These are phyloP conservation scores for Pseudochirops corinnae DNA, from an alignment of 2,797 vertebrate species.

Conservation along the genomic window DNA sequence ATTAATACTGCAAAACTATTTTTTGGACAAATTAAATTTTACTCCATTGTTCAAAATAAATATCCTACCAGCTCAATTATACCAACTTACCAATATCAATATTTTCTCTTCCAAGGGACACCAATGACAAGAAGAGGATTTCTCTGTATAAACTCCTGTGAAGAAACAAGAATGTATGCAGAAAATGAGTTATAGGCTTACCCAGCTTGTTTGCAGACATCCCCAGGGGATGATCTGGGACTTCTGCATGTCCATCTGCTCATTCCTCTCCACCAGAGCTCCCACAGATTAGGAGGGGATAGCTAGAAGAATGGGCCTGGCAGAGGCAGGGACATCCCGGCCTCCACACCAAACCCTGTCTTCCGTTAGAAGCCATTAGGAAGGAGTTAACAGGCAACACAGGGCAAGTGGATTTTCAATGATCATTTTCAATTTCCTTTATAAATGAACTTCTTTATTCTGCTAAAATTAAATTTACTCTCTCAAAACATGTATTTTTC, in stretches of 20 bases:
- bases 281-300: background rate
- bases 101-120: constrained; percentile 95
- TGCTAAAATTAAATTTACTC: constrained; percentile 31
- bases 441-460: background rate
- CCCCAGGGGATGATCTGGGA: background rate
- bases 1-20: background rate
- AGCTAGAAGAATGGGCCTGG: background rate
- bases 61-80: constrained; percentile 4
- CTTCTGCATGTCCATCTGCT: background rate
- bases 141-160: constrained; percentile 96
- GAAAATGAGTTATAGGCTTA: background rate
- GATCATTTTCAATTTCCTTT: background rate
- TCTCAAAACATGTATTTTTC: background rate
- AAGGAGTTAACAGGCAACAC: background rate
- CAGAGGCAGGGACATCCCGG: background rate
- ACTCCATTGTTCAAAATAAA: constrained; percentile 9
- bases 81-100: constrained; percentile 94
- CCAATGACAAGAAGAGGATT: constrained; percentile 94
- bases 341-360: background rate
- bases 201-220: background rate
- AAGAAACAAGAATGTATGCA: constrained; percentile 72
- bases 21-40: constrained; percentile 4
- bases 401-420: background rate
- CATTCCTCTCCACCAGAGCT: background rate
- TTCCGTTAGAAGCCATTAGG: background rate